phyloP scores from a whole-genome alignment of 2,797 vertebrate species.

The Strix occidentalis region DNA sequence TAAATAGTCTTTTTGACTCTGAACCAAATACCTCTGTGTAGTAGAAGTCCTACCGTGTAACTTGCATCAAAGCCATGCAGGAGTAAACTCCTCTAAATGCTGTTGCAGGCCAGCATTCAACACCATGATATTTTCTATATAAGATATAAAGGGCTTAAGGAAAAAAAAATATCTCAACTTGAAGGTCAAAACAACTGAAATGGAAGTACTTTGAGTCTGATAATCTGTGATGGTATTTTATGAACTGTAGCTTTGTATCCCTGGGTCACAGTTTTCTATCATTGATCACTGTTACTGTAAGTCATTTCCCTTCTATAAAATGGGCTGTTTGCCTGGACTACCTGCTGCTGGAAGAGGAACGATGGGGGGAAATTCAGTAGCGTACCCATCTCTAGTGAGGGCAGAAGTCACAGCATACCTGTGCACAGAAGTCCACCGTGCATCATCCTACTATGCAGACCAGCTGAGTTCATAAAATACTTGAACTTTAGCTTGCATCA shows the following conservation, averaged over 20 bases:
- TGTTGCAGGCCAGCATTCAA: not conserved
- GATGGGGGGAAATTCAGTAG: not conserved
- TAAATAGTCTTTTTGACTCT: not conserved
- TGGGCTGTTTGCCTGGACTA: not conserved
- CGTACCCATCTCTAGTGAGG: not conserved
- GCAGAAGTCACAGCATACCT: not conserved
- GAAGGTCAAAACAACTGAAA: slow-evolving; percentile 13
- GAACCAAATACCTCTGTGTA: not conserved
- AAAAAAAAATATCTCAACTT: not conserved
- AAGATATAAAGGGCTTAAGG: not conserved
- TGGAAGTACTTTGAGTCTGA: not conserved
- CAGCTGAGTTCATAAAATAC: not conserved
- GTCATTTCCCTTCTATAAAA: not conserved
- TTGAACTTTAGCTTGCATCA: not conserved
- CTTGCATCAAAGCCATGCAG: not conserved
- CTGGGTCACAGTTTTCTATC: not conserved
- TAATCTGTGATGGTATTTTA: not conserved
- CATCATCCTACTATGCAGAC: rapidly evolving
- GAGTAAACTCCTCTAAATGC: not conserved
- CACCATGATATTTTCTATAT: not conserved
- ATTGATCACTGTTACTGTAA: not conserved
- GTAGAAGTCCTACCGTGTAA: not conserved
- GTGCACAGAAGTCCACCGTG: rapidly evolving
- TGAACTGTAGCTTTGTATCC: not conserved
- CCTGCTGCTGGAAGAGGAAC: not conserved